Evolutionary conservation across 2,113 vertebrate genomes (phyloP), one percentile per base, ranked within the genome.

Genomic region (Corythoichthys intestinalis): DNA sequence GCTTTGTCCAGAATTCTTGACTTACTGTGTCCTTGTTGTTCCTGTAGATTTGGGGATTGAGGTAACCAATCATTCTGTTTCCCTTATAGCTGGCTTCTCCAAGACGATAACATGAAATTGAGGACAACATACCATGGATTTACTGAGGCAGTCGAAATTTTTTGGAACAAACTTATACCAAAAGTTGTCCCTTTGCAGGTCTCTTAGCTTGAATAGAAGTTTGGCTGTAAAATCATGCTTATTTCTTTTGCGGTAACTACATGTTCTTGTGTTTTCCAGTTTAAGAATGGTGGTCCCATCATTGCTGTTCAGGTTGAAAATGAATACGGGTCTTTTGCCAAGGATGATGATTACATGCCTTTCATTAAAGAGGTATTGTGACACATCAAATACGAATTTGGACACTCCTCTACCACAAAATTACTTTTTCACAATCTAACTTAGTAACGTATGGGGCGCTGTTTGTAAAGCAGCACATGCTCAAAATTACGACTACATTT

Each of bases 281-380:
- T 95, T 85, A 94, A 94, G 84, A 93, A 89, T 20, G 96, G 96
- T 35, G 97, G 97, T 0, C 95, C 96, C n/a, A 93, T 98, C 72
- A 96, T 98, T 14, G 96, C 95, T 0, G 88, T 98, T 67, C 97
- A 98, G 65, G 92, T 98, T 69, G 96, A 98, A 80, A 96, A 96
- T 5, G 94, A 95, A 41, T 98, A 98, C 0, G 96, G 96, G 7
- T 95, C 96, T 38, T 95, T 93, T 20, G 90, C 92, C 67, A 93
- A 86, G 85, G 97, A 98, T 81, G 83, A 88, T 0, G 74, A 86
- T 60, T 98, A 98, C 80, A 93, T 98, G 94, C 53, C 80, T 53
- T 96, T 94, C 46, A 74, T 98, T 59, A 97, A 94, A 90, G 94
- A 88, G 91, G 97, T 98, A 90, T 75, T 12, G 10, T 65, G 15